These are phyloP conservation scores for Bucorvus abyssinicus DNA, from an alignment of 2,797 vertebrate genomes.

Conservation along the genomic window DNA sequence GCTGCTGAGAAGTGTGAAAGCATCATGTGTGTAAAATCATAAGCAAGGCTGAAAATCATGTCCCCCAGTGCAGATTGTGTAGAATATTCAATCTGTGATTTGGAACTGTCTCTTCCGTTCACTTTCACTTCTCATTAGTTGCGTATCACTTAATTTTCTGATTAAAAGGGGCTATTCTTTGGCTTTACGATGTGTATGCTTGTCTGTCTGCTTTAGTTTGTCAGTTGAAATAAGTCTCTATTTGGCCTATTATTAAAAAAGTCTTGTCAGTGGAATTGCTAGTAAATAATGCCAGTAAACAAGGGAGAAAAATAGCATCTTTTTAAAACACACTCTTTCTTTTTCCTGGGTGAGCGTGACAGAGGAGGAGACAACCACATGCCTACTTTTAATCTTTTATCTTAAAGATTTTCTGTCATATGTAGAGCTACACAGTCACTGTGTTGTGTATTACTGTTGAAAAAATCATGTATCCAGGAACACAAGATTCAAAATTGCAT, in stretches of 20 bases:
- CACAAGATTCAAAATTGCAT: not conserved
- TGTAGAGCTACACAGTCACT: not conserved
- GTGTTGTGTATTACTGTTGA: not conserved
- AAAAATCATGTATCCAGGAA: constrained; percentile 36
- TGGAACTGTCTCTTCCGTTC: not conserved
- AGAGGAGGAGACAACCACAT: constrained; percentile 3
- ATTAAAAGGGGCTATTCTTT: not conserved
- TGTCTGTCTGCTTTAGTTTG: constrained; percentile 1
- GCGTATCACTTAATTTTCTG: not conserved
- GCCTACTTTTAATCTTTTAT: constrained; percentile 29
- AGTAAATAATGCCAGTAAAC: constrained; percentile 8
- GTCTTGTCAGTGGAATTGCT: not conserved
- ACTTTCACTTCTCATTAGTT: not conserved
- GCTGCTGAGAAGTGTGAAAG: not conserved
- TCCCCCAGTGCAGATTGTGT: not conserved
- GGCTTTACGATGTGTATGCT: not conserved
- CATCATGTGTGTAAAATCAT: constrained; percentile 12
- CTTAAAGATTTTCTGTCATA: constrained; percentile 63
- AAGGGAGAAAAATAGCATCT: not conserved
- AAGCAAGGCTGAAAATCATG: not conserved
- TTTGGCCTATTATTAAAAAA: not conserved
- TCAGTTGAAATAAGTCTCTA: not conserved
- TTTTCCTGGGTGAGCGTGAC: not conserved
- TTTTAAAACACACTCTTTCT: not conserved
- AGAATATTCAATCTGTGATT: not conserved